These are phyloP conservation scores for Pristis pectinata DNA, from an alignment of 2,797 vertebrate genomes.

Conservation along the genomic window DNA sequence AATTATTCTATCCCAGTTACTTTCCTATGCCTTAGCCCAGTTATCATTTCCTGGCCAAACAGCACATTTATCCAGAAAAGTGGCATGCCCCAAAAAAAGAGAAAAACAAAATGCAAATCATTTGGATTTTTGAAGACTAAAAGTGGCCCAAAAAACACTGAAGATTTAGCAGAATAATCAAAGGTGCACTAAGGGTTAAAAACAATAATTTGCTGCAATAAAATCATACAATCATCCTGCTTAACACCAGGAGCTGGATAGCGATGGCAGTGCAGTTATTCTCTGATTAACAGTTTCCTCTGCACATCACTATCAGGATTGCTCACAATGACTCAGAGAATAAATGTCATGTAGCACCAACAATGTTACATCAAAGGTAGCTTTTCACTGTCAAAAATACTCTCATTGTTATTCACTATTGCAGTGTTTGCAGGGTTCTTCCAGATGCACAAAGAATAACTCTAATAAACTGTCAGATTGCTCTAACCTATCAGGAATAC, in stretches of 20 bases:
- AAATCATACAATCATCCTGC: background rate
- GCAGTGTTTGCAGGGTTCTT: background rate
- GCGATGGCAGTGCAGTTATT: background rate
- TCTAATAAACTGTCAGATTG: background rate
- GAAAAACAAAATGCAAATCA: background rate
- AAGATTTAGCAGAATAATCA: background rate
- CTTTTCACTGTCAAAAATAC: background rate
- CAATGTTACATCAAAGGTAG: background rate
- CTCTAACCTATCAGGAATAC: background rate
- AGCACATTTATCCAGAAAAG: too few species aligned
- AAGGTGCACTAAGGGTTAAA: background rate
- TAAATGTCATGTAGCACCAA: background rate
- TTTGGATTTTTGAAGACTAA: too few species aligned
- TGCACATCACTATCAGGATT: background rate
- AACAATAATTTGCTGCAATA: background rate
- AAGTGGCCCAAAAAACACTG: too few species aligned
- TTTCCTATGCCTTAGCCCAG: background rate
- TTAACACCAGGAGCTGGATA: background rate
- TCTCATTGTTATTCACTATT: background rate
- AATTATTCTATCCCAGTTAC: background rate
- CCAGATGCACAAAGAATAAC: slow-evolving; percentile 10
- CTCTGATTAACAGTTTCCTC: background rate
- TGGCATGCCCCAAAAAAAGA: too few species aligned
- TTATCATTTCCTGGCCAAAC: background rate
- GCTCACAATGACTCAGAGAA: slow-evolving; percentile 2